phyloP scores from a whole-genome alignment of 1,140 invertebrate genomes.

The Drosophila bocqueti region DNA sequence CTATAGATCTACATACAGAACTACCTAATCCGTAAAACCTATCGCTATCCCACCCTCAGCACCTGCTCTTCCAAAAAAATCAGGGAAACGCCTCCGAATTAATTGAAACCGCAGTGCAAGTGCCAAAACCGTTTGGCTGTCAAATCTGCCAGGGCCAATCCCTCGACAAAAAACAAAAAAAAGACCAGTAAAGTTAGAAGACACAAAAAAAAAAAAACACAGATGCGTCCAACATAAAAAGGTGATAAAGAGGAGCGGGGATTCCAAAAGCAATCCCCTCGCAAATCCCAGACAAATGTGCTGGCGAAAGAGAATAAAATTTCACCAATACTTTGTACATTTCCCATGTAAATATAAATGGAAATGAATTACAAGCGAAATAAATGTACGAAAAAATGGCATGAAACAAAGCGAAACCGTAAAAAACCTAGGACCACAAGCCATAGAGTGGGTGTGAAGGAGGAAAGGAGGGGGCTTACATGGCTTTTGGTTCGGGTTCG shows the following conservation, averaged over 20 bases:
- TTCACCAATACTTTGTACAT: slow-evolving; percentile 54
- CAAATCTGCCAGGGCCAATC: slow-evolving; percentile 43
- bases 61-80: not conserved
- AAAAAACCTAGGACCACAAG: slow-evolving; percentile 52
- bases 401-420: slow-evolving; percentile 69
- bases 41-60: not conserved
- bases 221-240: slow-evolving; percentile 71
- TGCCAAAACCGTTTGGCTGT: slow-evolving; percentile 62
- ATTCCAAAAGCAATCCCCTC: slow-evolving; percentile 51
- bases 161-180: slow-evolving; percentile 42
- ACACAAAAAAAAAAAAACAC: slow-evolving; percentile 46
- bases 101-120: slow-evolving; percentile 78
- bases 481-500: slow-evolving; percentile 20
- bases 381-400: slow-evolving; percentile 78
- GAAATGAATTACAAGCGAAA: slow-evolving; percentile 82
- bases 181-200: slow-evolving; percentile 21
- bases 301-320: slow-evolving; percentile 50
- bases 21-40: slow-evolving; percentile 4
- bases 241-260: slow-evolving; percentile 10
- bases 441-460: slow-evolving; percentile 28
- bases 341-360: slow-evolving; percentile 79
- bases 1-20: slow-evolving; percentile 13
- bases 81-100: slow-evolving; percentile 67
- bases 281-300: slow-evolving; percentile 78
- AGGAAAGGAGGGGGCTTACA: slow-evolving; percentile 27